Conservation (phyloP, 2,113 vertebrate genomes). For the Phrynocephalus versicolor region DNA sequence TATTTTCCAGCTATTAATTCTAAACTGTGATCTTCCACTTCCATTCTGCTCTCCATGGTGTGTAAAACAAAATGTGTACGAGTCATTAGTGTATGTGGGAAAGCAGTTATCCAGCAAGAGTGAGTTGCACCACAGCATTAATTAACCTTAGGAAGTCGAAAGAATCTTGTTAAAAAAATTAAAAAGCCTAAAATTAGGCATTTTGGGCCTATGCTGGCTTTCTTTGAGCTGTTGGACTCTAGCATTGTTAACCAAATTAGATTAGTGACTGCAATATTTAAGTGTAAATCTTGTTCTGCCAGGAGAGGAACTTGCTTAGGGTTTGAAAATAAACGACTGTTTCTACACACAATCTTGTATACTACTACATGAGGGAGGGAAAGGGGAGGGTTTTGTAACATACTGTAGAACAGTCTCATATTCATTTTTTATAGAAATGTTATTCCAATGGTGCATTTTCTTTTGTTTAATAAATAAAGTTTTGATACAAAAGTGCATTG, state of each 20-base stretch:
- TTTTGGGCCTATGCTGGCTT: constrained; percentile 76
- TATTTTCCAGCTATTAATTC: neutral
- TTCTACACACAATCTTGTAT: constrained; percentile 92
- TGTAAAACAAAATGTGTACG: constrained; percentile 53
- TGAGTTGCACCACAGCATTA: constrained; percentile 76
- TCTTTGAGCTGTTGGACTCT: constrained; percentile 80
- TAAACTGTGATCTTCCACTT: neutral
- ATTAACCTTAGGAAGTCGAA: constrained; percentile 68
- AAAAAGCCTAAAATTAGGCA: constrained; percentile 67
- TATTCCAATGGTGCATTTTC: constrained; percentile 93
- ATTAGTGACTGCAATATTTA: constrained; percentile 86
- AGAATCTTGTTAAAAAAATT: constrained; percentile 57
- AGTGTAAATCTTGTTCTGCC: constrained; percentile 85
- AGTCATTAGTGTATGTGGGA: constrained; percentile 59
- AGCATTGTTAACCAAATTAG: constrained; percentile 90
- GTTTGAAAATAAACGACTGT: constrained; percentile 79
- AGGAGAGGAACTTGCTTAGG: constrained; percentile 76
- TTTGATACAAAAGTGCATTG: constrained; percentile 87
- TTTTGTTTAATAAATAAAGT: constrained; percentile 97
- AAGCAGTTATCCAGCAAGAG: constrained; percentile 63
- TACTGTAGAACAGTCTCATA: constrained; percentile 92
- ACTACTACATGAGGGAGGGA: constrained; percentile 77
- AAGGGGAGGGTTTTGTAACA: constrained; percentile 89
- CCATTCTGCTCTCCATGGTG: constrained; percentile 48
- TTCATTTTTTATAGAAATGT: constrained; percentile 96